Percentiles rank a stretch among this genome's conserved stretches.
phyloP scores from a whole-genome alignment of 2,113 vertebrate genomes.

The Ctenodactylus gundi region DNA sequence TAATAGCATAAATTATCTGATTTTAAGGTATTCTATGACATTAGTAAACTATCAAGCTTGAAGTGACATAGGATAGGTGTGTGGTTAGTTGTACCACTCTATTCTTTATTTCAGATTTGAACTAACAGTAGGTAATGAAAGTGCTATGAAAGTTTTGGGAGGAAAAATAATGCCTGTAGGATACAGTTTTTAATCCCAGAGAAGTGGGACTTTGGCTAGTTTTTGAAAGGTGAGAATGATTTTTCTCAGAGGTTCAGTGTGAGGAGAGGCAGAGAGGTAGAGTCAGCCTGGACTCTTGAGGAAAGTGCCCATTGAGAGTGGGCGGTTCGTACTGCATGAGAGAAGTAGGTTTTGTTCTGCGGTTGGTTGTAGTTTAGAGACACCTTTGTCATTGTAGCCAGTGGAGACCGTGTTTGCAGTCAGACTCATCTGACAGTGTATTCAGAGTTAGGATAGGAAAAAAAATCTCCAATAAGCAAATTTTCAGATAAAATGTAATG shows the following conservation, averaged over 20 bases:
- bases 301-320: not conserved
- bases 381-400: not conserved
- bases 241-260: not conserved
- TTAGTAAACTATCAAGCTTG: not conserved
- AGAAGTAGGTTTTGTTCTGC: not conserved
- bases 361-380: not conserved
- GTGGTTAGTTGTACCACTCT: not conserved
- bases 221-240: not conserved
- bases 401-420: not conserved
- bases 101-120: conserved; percentile 49
- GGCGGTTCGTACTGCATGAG: not conserved
- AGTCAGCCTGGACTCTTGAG: not conserved
- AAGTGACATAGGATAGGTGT: not conserved
- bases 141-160: not conserved
- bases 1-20: not conserved
- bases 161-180: not conserved
- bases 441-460: not conserved
- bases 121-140: conserved; percentile 38
- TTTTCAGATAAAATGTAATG: not conserved
- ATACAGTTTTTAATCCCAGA: not conserved
- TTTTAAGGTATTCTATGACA: not conserved
- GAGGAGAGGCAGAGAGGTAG: not conserved
- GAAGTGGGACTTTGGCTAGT: not conserved
- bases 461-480: not conserved
- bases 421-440: not conserved